phyloP scores from a whole-genome alignment of 2,888 invertebrate species.

The Litoditis marina region DNA sequence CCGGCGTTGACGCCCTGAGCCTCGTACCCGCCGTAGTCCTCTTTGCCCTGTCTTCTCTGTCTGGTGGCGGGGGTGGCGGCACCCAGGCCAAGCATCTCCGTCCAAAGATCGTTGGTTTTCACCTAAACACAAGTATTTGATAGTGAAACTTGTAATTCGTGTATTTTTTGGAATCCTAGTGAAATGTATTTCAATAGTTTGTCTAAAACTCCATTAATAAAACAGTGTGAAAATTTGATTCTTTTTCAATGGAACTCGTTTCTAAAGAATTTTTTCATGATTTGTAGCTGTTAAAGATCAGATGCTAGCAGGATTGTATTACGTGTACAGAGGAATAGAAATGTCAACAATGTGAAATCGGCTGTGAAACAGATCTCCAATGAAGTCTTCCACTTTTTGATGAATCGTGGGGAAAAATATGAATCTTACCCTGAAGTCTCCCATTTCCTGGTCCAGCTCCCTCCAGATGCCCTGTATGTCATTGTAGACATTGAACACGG shows the following conservation, averaged over 20 bases:
- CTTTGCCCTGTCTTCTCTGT: constrained; percentile 42
- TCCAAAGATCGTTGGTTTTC: constrained; percentile 44
- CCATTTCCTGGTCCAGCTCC: constrained; percentile 47
- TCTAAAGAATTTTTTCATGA: too few species aligned
- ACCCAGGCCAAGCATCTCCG: constrained; percentile 45
- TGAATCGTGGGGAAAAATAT: not conserved
- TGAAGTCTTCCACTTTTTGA: not conserved
- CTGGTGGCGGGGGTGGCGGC: constrained; percentile 44
- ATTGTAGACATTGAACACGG: constrained; percentile 44
- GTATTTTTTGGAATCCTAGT: too few species aligned
- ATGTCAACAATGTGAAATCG: too few species aligned
- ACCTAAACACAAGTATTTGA: constrained; percentile 19
- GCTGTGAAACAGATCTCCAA: not conserved
- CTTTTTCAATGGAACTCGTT: too few species aligned
- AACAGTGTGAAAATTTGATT: too few species aligned
- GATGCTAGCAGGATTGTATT: too few species aligned
- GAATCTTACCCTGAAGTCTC: constrained; percentile 38
- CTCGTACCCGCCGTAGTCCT: constrained; percentile 47
- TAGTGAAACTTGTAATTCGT: not conserved
- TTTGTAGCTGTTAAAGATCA: too few species aligned
- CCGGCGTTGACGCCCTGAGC: constrained; percentile 48
- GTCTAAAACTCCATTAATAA: too few species aligned
- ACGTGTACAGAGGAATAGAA: too few species aligned
- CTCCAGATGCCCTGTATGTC: constrained; percentile 47
- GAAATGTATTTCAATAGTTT: too few species aligned